Evolutionary conservation across 2,888 invertebrate species (phyloP).

Genomic region (Thymelicus sylvestris): DNA sequence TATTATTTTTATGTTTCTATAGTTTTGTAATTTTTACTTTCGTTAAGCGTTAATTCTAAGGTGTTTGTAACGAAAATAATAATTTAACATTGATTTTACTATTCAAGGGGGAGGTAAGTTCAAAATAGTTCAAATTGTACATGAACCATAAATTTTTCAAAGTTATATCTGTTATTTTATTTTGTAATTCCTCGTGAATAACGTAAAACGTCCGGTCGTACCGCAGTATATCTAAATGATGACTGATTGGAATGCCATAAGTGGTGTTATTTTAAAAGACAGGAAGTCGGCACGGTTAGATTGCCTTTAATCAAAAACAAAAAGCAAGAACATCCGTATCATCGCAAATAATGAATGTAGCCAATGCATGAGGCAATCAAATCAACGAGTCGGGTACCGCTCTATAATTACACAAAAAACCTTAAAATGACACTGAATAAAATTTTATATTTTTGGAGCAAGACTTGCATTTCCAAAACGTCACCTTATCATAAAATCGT

Average conservation of each 20-base stretch:
- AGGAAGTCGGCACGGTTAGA: slow-evolving; percentile 36
- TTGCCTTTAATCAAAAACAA: slow-evolving; percentile 53
- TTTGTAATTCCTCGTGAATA: no score
- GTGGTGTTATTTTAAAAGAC: slow-evolving; percentile 26
- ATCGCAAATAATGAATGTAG: slow-evolving; percentile 79
- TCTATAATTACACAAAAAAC: slow-evolving; percentile 70
- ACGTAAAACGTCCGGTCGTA: no score
- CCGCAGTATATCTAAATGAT: neutral
- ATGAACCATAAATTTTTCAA: no score
- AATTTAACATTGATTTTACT: no score
- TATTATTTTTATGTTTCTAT: no score
- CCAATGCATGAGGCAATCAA: slow-evolving; percentile 55
- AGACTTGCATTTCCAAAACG: slow-evolving; percentile 70
- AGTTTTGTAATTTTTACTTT: no score
- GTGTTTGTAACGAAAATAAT: no score
- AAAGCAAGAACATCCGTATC: slow-evolving; percentile 72
- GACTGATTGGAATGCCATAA: slow-evolving; percentile 26
- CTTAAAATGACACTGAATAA: slow-evolving; percentile 49
- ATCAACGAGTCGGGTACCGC: slow-evolving; percentile 59
- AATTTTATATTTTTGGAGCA: slow-evolving; percentile 53
- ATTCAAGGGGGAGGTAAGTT: no score
- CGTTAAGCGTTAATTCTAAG: no score
- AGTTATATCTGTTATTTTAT: no score
- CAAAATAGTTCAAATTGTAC: no score
- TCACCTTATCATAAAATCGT: slow-evolving; percentile 65